Percentiles rank a stretch among this genome's conserved stretches.
Evolutionary conservation across 2,888 invertebrate genomes (phyloP).

Genomic region (Hybos culiciformis): DNA sequence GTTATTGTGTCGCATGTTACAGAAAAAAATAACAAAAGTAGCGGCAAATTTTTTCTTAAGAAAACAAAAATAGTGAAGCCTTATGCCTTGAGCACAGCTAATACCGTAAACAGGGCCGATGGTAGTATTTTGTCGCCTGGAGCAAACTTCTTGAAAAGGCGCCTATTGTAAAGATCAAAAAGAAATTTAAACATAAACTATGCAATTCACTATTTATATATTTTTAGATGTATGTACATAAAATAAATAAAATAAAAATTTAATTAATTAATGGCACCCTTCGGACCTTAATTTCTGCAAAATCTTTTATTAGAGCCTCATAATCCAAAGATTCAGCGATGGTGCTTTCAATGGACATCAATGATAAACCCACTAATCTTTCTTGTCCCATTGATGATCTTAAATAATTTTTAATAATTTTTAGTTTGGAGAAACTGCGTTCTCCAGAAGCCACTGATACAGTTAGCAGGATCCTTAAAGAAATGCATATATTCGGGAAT

Average conservation of each 20-base stretch:
- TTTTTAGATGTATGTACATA: neutral
- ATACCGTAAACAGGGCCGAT: neutral
- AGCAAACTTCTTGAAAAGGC: constrained; percentile 1
- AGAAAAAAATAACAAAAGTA: too few species aligned
- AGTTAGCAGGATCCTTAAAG: neutral
- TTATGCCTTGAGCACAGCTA: too few species aligned
- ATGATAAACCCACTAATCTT: neutral
- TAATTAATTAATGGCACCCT: neutral
- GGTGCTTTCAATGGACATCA: constrained; percentile 1
- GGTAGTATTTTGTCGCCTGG: constrained; percentile 1
- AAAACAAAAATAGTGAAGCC: too few species aligned
- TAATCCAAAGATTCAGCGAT: constrained; percentile 1
- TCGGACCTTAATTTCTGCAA: constrained; percentile 1
- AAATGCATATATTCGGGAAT: neutral
- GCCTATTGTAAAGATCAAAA: neutral
- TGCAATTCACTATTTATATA: neutral
- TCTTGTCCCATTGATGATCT: neutral
- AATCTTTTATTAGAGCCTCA: constrained; percentile 1
- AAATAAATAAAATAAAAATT: neutral
- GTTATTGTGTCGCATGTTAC: too few species aligned
- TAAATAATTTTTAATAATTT: constrained; percentile 2
- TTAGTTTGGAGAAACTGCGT: neutral
- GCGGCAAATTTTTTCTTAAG: too few species aligned
- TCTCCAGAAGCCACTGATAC: neutral
- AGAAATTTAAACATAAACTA: neutral